Conservation (phyloP, 2,113 vertebrate genomes). For the Paedocypris sp. region DNA sequence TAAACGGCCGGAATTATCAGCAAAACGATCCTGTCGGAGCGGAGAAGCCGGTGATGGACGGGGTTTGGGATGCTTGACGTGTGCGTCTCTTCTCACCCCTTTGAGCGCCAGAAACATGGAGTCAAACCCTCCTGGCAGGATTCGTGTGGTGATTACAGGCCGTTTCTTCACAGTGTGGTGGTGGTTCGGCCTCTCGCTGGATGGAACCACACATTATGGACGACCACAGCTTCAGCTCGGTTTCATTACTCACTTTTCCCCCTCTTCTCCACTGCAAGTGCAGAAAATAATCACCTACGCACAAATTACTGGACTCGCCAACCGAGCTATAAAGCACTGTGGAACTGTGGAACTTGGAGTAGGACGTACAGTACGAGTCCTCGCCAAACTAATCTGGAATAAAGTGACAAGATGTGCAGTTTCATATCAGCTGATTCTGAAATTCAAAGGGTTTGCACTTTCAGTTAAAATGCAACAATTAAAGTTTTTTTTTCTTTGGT, state of each 20-base stretch:
- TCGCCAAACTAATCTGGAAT: too few species aligned
- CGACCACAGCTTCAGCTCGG: constrained; percentile 9
- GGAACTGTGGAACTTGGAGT: too few species aligned
- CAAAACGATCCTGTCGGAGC: too few species aligned
- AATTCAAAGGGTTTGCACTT: too few species aligned
- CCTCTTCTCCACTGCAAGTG: neutral
- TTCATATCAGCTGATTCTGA: too few species aligned
- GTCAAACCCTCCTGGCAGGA: neutral
- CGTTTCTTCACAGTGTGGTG: constrained; percentile 6
- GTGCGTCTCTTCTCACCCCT: neutral
- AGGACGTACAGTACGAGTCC: too few species aligned
- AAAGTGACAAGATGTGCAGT: too few species aligned
- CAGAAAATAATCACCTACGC: neutral
- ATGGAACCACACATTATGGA: constrained; percentile 30
- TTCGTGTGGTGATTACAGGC: constrained; percentile 14
- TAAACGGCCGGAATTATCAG: too few species aligned
- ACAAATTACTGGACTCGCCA: constrained; percentile 9
- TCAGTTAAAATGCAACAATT: too few species aligned
- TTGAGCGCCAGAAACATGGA: constrained; percentile 10
- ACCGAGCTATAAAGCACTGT: neutral
- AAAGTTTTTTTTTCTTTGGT: too few species aligned
- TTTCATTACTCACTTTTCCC: constrained; percentile 20
- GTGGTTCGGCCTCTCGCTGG: constrained; percentile 11
- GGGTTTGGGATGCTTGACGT: neutral
- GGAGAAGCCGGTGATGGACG: neutral